These are phyloP conservation scores for Himalopsyche tibetana DNA, from an alignment of 2,888 invertebrate genomes.

Conservation along the genomic window DNA sequence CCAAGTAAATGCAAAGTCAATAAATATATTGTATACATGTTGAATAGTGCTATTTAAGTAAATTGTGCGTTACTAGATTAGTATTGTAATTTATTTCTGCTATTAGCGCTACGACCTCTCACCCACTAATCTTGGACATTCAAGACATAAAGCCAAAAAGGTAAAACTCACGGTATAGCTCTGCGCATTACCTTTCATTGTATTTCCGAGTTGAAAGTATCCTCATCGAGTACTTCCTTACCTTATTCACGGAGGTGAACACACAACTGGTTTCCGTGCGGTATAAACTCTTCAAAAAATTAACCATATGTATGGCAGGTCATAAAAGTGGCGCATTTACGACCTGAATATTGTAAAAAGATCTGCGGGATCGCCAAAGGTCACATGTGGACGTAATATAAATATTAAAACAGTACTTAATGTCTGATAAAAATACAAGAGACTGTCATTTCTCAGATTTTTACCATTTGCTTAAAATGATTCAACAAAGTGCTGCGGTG, in stretches of 20 bases:
- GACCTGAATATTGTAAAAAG: constrained; percentile 19
- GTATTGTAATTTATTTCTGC: background rate
- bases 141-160: background rate
- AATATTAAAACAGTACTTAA: constrained; percentile 1
- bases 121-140: background rate
- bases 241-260: background rate
- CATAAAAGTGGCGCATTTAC: constrained; percentile 39
- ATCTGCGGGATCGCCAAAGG: background rate
- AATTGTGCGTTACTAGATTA: background rate
- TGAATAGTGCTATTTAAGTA: no score
- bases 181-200: background rate
- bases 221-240: background rate
- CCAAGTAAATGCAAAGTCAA: no score
- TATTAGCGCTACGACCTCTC: background rate
- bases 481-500: no score
- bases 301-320: constrained; percentile 1
- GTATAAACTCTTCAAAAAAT: constrained; percentile 4
- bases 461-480: no score
- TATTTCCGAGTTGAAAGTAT: constrained; percentile 3
- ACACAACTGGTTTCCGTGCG: background rate
- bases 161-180: background rate
- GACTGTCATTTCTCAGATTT: background rate
- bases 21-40: no score
- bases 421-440: constrained; percentile 14
- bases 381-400: constrained; percentile 3